phyloP scores from a whole-genome alignment of 2,797 vertebrate genomes.

The Gallinago solitaria region DNA sequence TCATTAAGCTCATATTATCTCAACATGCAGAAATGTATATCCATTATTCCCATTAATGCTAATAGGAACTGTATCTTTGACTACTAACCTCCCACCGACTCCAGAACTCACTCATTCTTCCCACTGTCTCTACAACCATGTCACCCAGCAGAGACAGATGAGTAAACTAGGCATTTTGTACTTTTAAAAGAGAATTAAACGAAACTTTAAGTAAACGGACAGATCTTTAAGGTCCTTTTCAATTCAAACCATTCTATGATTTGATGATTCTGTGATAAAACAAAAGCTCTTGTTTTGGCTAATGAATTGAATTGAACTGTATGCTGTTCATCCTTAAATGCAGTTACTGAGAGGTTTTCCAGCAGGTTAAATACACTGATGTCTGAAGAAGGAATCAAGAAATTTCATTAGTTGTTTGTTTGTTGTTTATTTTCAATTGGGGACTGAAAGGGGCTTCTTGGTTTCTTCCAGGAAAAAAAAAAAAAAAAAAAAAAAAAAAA shows the following conservation, averaged over 20 bases:
- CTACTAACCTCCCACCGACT: background rate
- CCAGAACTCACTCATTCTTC: background rate
- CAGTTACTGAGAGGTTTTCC: background rate
- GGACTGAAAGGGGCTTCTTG: background rate
- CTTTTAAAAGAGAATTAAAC: background rate
- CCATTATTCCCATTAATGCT: background rate
- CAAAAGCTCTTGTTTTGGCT: background rate
- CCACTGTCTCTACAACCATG: background rate
- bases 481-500: background rate
- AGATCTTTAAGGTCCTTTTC: background rate
- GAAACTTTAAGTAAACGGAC: background rate
- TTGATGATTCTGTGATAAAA: background rate
- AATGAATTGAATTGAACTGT: background rate
- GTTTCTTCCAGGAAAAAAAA: accelerated
- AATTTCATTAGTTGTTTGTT: background rate
- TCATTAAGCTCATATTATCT: background rate
- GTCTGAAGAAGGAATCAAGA: background rate
- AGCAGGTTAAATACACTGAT: background rate
- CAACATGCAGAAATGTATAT: background rate
- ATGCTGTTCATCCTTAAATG: background rate
- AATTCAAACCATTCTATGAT: background rate
- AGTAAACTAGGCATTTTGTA: background rate
- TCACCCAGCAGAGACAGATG: background rate
- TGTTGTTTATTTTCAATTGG: background rate
- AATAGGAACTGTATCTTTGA: background rate